These are phyloP conservation scores for Lagocephalus sceleratus DNA, from an alignment of 2,797 vertebrate genomes.

Conservation along the genomic window DNA sequence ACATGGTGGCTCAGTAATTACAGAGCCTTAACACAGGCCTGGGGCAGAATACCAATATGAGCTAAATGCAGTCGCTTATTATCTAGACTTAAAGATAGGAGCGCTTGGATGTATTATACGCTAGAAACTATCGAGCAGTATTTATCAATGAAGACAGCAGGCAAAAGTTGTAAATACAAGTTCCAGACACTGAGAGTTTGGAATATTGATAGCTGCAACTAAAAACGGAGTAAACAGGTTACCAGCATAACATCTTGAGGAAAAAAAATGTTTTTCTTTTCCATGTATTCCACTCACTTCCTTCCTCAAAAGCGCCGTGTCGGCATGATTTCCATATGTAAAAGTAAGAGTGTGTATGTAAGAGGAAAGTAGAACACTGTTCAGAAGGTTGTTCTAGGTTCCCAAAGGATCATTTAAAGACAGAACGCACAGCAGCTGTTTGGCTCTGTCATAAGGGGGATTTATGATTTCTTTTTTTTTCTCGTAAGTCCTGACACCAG, in stretches of 20 bases:
- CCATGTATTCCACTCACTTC: background rate
- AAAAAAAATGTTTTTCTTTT: background rate
- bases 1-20: conserved; percentile 72
- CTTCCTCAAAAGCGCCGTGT: too few relatives aligned
- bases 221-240: conserved; percentile 8
- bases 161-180: conserved; percentile 18
- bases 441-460: conserved; percentile 10
- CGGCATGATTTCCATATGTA: too few relatives aligned
- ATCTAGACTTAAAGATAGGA: conserved; percentile 54
- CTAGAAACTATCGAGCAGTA: conserved; percentile 24
- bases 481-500: conserved; percentile 1
- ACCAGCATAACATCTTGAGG: background rate
- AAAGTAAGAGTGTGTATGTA: too few relatives aligned
- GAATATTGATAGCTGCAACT: background rate
- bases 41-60: conserved; percentile 58
- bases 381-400: conserved; percentile 21
- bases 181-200: conserved; percentile 3
- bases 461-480: conserved; percentile 22
- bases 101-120: conserved; percentile 36
- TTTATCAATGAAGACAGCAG: conserved; percentile 23
- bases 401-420: conserved; percentile 25
- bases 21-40: conserved; percentile 63
- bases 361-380: background rate
- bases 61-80: conserved; percentile 58
- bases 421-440: conserved; percentile 16